Evolutionary conservation across 2,888 invertebrate species (phyloP), one percentile per base, ranked within the genome.

Genomic region (Melanophora roralis): DNA sequence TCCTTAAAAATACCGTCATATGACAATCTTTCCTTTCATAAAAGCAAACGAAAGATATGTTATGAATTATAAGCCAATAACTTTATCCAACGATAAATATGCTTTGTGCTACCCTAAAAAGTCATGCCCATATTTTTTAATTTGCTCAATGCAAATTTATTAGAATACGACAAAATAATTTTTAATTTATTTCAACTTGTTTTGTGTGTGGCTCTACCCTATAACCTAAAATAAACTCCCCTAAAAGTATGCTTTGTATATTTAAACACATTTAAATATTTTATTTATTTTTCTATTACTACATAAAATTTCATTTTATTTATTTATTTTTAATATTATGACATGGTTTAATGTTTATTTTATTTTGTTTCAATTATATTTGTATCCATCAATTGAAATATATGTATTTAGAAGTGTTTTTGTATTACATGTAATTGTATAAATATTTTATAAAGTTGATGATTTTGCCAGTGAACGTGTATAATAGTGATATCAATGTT

Each of bases 281-380:
- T 32, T 59, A 59, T 79, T 73, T 73, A 57, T 81, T 71, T 62
- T 64, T 71, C 81, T 81, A 77, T 78, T 75, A 47, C 81, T 81
- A 82, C 69, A 80, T 77, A 62, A 78, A 74, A 77, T 78, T 69
- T 82, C 71, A 75, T 62, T 76, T 75, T 80, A 75, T 80, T 79
- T 80, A 75, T 80, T 71, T 57, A 67, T 55, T 21, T 75, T 51
- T 64, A 38, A 27, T 79, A 74, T 67, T 74, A 53, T 53, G 49
- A 77, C 60, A 78, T 62, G 53, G 73, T 71, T 78, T 74, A 78
- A 71, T 34, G 6, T 36, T 55, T 57, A 49, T 74, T 45, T 9
- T 43, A 21, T 53, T 62, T 34, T 43, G 11, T 9, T 57, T 65
- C 32, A 72, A 59, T 69, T 72, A 65, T 34, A 34, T 72, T 73